Percentiles rank a stretch among this genome's conserved stretches.
Conservation (phyloP, 1,140 invertebrate species). For the Nasonia longicornis region DNA sequence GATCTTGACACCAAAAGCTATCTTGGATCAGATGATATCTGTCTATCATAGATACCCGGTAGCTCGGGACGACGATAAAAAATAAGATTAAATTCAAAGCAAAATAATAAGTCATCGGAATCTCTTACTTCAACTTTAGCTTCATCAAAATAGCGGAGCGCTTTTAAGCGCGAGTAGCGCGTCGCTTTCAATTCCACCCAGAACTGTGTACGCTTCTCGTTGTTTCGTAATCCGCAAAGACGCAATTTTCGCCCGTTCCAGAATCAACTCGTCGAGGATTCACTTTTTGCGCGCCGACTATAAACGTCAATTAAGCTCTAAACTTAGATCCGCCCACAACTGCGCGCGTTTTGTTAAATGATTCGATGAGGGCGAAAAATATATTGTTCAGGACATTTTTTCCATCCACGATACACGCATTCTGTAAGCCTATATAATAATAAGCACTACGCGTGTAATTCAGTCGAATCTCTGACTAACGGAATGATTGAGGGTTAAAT, state of each 20-base stretch:
- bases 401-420: background rate
- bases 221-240: background rate
- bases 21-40: too few relatives aligned
- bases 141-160: too few relatives aligned
- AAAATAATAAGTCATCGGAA: too few relatives aligned
- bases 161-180: too few relatives aligned
- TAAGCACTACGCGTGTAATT: background rate
- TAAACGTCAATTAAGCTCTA: constrained; percentile 11
- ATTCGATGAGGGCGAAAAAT: background rate
- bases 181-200: too few relatives aligned
- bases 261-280: constrained; percentile 23
- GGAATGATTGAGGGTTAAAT: constrained; percentile 14
- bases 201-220: too few relatives aligned
- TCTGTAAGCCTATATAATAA: background rate
- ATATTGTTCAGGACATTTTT: background rate
- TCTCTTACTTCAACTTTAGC: too few relatives aligned
- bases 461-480: constrained; percentile 28
- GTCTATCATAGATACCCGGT: too few relatives aligned
- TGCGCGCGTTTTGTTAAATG: background rate
- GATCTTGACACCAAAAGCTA: too few relatives aligned
- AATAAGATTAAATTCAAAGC: too few relatives aligned
- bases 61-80: too few relatives aligned
- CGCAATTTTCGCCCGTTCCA: constrained; percentile 15
- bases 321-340: background rate
- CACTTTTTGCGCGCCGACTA: background rate